These are phyloP conservation scores for Actinopyga echinites DNA, from an alignment of 53 echinoderm and acorn worm species.

Conservation along the genomic window DNA sequence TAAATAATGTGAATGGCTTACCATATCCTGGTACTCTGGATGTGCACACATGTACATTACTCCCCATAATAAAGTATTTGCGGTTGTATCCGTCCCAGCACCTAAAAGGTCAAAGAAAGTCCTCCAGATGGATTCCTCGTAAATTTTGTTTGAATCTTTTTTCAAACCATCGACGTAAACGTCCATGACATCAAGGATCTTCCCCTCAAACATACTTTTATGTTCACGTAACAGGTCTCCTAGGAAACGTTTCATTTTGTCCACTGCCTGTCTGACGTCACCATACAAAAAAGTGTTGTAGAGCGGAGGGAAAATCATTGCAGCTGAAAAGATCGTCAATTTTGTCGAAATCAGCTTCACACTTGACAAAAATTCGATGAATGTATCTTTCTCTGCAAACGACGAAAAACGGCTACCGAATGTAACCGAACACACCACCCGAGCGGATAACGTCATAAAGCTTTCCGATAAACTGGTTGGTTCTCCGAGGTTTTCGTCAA, in stretches of 20 bases:
- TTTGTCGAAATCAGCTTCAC: conserved; percentile 9
- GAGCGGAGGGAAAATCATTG: conserved; percentile 53
- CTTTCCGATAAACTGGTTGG: background rate
- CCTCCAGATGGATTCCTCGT: conserved; percentile 47
- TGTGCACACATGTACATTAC: conserved; percentile 47
- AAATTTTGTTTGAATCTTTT: background rate
- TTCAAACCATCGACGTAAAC: background rate
- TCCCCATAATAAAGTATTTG: conserved; percentile 54
- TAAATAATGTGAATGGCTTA: background rate
- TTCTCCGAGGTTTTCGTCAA: background rate
- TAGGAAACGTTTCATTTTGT: conserved; percentile 8
- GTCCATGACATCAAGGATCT: conserved; percentile 26
- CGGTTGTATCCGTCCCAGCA: conserved; percentile 57
- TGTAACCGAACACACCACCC: conserved; percentile 32
- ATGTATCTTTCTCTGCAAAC: background rate
- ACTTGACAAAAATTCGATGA: conserved; percentile 24
- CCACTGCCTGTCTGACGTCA: conserved; percentile 12
- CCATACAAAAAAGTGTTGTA: conserved; percentile 52
- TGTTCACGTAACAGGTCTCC: conserved; percentile 26
- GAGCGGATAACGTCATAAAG: background rate
- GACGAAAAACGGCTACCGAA: conserved; percentile 46
- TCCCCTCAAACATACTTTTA: background rate
- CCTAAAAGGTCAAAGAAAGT: conserved; percentile 55
- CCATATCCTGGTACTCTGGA: conserved; percentile 44
- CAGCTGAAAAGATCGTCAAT: conserved; percentile 41